Evolutionary conservation across 1,140 invertebrate genomes (phyloP).

Genomic region (Ectropis grisescens): DNA sequence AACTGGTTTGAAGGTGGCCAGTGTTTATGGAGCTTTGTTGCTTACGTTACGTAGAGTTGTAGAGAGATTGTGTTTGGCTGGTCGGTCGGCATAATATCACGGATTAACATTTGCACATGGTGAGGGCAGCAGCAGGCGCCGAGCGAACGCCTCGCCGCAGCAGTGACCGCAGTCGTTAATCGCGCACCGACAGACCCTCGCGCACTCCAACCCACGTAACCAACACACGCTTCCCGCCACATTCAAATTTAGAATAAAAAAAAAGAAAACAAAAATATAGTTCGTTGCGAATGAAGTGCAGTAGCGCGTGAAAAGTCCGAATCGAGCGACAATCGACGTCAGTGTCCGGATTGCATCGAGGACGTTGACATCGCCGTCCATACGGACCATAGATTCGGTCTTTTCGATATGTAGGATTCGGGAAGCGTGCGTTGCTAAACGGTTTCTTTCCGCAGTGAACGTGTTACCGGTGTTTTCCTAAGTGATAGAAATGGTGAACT

Average conservation of each 20-base stretch:
- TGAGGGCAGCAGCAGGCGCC: constrained; percentile 47
- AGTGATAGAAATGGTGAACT: constrained; percentile 58
- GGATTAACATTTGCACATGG: constrained; percentile 48
- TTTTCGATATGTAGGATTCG: constrained; percentile 41
- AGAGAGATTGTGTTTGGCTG: no score
- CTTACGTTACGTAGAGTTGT: no score
- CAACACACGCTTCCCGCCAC: constrained; percentile 57
- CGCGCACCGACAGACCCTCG: constrained; percentile 50
- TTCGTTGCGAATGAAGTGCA: constrained; percentile 43
- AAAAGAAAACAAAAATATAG: constrained; percentile 35
- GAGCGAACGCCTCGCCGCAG: constrained; percentile 32
- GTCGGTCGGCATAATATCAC: constrained; percentile 33
- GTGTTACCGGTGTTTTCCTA: constrained; percentile 46
- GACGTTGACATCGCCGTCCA: constrained; percentile 45
- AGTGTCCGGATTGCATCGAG: constrained; percentile 50
- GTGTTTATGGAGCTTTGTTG: no score
- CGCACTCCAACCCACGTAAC: constrained; percentile 43
- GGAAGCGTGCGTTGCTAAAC: constrained; percentile 37
- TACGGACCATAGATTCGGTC: constrained; percentile 26
- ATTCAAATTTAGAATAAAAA: constrained; percentile 46
- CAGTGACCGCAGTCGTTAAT: constrained; percentile 51
- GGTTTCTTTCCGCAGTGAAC: constrained; percentile 38
- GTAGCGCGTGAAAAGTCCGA: constrained; percentile 39
- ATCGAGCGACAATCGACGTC: constrained; percentile 39
- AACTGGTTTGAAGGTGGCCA: no score